phyloP scores from a whole-genome alignment of 2,113 vertebrate genomes.

The Nyctibius bracteatus region DNA sequence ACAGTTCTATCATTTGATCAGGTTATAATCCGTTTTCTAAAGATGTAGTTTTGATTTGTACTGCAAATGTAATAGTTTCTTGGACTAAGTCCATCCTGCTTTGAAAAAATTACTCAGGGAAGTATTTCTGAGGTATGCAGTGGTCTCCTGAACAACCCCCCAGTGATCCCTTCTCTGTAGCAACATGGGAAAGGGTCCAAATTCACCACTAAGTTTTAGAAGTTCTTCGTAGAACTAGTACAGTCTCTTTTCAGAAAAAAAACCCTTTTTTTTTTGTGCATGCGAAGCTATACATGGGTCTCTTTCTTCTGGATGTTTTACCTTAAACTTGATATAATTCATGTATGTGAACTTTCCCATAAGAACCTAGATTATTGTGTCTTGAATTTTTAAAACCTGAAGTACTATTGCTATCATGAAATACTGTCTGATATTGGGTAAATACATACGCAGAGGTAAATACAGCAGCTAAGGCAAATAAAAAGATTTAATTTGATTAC shows the following conservation, averaged over 20 bases:
- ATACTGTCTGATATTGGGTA: neutral
- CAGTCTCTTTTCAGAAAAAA: neutral
- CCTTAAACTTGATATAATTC: neutral
- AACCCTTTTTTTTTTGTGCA: neutral
- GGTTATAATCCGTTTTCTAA: neutral
- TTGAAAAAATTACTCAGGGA: neutral
- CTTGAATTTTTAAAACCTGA: neutral
- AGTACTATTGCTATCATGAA: neutral
- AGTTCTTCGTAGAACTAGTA: neutral
- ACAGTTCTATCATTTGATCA: neutral
- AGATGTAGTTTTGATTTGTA: neutral
- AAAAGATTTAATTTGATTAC: neutral
- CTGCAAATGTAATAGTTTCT: neutral
- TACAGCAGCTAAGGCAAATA: neutral
- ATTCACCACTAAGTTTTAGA: neutral
- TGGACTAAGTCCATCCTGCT: neutral
- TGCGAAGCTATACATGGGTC: neutral
- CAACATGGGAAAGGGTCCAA: neutral
- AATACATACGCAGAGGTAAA: neutral
- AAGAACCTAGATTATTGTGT: neutral
- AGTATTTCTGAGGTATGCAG: neutral
- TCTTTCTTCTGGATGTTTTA: neutral
- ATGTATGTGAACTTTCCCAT: neutral
- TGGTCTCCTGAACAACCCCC: neutral
- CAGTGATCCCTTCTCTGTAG: neutral